Evolutionary conservation across 2,888 invertebrate species (phyloP).

Genomic region (Reticulitermes lucifugus): DNA sequence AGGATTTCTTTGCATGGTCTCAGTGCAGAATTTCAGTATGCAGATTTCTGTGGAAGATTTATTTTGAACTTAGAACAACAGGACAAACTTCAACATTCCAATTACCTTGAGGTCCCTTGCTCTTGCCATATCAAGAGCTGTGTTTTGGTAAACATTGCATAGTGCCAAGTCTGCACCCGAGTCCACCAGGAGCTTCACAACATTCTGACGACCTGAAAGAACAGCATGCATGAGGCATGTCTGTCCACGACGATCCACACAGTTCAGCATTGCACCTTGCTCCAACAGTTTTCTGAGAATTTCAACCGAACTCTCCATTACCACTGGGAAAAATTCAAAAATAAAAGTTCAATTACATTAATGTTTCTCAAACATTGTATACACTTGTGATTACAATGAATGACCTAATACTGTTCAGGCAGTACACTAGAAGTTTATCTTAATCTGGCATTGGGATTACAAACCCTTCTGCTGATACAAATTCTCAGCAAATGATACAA

Average conservation of each 20-base stretch:
- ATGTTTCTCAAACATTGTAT: no score
- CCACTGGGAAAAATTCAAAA: constrained; percentile 5
- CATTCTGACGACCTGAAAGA: constrained; percentile 41
- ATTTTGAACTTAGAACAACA: not conserved
- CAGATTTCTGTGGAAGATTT: no score
- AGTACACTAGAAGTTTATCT: no score
- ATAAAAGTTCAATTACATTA: no score
- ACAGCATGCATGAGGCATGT: constrained; percentile 51
- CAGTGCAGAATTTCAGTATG: no score
- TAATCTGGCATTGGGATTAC: no score
- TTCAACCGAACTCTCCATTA: not conserved
- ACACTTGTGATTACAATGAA: no score
- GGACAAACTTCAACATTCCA: not conserved
- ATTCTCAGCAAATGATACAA: no score
- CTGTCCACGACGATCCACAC: not conserved
- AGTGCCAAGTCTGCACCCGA: constrained; percentile 54
- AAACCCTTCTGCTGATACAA: no score
- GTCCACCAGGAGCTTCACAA: constrained; percentile 53
- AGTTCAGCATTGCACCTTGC: constrained; percentile 38
- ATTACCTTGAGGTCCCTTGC: constrained; percentile 40
- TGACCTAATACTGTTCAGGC: no score
- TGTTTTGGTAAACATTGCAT: constrained; percentile 53
- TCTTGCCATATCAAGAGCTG: constrained; percentile 54
- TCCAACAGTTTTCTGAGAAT: constrained; percentile 28
- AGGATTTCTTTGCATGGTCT: no score